phyloP scores from a whole-genome alignment of 1,140 invertebrate species.

The Leguminivora glycinivorella region DNA sequence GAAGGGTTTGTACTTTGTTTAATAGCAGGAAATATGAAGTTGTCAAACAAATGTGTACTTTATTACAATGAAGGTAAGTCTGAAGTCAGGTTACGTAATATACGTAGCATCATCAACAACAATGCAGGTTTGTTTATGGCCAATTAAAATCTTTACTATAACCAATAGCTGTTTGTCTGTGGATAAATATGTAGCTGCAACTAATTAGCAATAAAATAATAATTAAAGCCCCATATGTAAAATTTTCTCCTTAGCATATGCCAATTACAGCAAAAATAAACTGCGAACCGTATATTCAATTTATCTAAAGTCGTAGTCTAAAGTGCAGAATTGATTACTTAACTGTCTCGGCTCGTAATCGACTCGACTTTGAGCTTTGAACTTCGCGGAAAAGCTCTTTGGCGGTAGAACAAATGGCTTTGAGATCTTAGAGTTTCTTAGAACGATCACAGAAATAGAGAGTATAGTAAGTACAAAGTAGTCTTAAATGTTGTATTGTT shows the following conservation, averaged over 20 bases:
- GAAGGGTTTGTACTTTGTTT: constrained; percentile 49
- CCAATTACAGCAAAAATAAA: neutral
- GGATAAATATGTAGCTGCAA: too few species aligned
- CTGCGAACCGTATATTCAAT: neutral
- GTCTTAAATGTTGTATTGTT: neutral
- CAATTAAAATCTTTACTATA: neutral
- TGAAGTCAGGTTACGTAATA: neutral
- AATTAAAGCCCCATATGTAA: neutral
- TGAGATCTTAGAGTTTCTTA: constrained; percentile 15
- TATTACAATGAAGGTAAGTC: neutral
- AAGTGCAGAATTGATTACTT: constrained; percentile 9
- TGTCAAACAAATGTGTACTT: neutral
- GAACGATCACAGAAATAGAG: neutral
- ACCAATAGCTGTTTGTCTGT: neutral
- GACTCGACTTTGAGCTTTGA: constrained; percentile 12
- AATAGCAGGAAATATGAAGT: neutral
- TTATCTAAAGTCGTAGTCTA: neutral
- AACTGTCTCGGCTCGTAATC: constrained; percentile 1
- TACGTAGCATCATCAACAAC: neutral
- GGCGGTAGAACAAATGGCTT: constrained; percentile 12
- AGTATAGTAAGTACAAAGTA: neutral
- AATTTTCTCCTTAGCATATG: too few species aligned
- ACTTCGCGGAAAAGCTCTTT: constrained; percentile 10
- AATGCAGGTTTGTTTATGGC: neutral
- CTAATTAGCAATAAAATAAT: neutral